Evolutionary conservation across 2,888 invertebrate species (phyloP), one percentile per base, ranked within the genome.

Genomic region (Priapulus caudatus): DNA sequence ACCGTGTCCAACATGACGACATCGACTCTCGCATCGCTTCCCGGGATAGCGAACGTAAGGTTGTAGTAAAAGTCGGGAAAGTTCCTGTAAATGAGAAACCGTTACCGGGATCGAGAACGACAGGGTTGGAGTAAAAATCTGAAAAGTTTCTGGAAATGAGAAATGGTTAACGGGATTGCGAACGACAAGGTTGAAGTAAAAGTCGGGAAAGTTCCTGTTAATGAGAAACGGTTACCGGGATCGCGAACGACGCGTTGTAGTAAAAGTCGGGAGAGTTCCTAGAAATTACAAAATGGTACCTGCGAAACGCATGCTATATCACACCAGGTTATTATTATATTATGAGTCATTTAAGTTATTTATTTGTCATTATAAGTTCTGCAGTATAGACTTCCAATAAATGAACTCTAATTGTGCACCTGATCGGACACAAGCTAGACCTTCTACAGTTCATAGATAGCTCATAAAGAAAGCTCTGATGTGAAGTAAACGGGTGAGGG

Each of bases 1-100:
- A 75, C 64, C 0, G 75, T 75, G 61, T 75, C 75, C 20, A 75
- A 64, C 72, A 76, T 72, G 5, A 76, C 45, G 33, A 75, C 61
- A 20, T 74, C 72, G 2, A 74, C 56, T 0, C 56, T 61, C 18
- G 58, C 58, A 5, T 61, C 60, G 15, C 62, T 59, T 20, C 63
- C 63, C 5, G 68, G 66, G 20, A 71, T 58, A 1, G 54, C 50
- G 54, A 65, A 68, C 2, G 56, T 56, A 47, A 69, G 57, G 2
- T 62, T 65, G 64, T 75, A 75, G 59, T 70, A 74, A 43, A 66
- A 69, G 53, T 68, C 58, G 0, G 75, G 75, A 54, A 70, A 74
- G 48, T 69, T 68, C 75, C 74, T 75, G 59, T 10, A 60, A 60
- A 19, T 45, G 49, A 50, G 20, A 43, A n/a, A n/a, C n/a, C n/a